phyloP scores from a whole-genome alignment of 2,113 vertebrate genomes.

The Geococcyx californianus region DNA sequence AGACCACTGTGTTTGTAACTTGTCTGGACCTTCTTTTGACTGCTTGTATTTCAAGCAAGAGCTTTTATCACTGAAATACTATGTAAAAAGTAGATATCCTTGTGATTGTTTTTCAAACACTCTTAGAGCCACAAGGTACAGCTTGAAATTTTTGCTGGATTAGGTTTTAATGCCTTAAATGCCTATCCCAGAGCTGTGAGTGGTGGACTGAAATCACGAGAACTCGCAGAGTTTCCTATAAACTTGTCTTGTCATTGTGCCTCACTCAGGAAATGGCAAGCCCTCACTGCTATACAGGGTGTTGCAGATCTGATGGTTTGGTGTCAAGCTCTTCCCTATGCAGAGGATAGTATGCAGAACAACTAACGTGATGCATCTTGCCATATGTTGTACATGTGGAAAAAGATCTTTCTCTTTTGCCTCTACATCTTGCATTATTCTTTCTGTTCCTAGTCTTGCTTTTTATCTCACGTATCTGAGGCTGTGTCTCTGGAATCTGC shows the following conservation, averaged over 20 bases:
- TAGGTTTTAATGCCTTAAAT: background rate
- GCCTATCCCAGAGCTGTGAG: background rate
- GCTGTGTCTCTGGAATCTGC: background rate
- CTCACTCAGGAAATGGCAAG: background rate
- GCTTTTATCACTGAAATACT: background rate
- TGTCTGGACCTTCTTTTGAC: background rate
- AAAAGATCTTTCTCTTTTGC: background rate
- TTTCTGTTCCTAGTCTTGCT: background rate
- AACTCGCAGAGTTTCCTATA: background rate
- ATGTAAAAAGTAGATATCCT: background rate
- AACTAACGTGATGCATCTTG: background rate
- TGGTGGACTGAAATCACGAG: background rate
- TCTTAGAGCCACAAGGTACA: background rate
- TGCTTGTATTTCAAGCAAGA: background rate
- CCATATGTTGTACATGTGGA: no score
- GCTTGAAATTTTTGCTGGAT: background rate
- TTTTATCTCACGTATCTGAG: background rate
- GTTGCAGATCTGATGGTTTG: background rate
- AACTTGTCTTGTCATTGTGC: background rate
- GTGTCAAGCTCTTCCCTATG: background rate
- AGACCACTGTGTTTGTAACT: background rate
- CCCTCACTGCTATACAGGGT: background rate
- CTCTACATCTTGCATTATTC: background rate
- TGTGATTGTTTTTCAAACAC: background rate
- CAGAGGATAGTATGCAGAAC: background rate